Conservation (phyloP, 2,888 invertebrate species). For the Ditula angustiorana region DNA sequence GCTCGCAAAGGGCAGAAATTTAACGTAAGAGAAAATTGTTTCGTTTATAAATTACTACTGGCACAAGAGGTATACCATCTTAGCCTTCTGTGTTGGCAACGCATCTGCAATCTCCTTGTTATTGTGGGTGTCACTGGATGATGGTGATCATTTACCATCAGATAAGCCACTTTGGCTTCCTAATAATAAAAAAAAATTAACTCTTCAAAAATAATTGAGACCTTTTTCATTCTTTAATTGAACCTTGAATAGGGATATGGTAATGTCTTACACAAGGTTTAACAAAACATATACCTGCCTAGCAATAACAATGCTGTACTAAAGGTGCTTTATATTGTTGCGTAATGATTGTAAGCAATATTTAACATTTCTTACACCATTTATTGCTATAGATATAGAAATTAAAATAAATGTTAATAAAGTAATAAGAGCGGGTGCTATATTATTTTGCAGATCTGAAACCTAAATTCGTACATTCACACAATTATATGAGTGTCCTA, state of each 20-base stretch:
- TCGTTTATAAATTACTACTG: not conserved
- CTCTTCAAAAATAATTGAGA: too few relatives aligned
- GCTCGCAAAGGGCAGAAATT: not conserved
- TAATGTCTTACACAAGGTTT: not conserved
- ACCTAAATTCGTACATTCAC: too few relatives aligned
- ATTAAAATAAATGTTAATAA: slow-evolving; percentile 6
- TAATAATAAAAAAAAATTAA: too few relatives aligned
- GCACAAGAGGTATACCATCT: too few relatives aligned
- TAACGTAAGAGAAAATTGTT: not conserved
- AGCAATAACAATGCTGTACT: not conserved
- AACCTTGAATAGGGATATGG: too few relatives aligned
- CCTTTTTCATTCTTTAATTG: too few relatives aligned
- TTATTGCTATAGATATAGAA: slow-evolving; percentile 36
- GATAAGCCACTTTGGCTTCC: too few relatives aligned
- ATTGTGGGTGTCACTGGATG: too few relatives aligned
- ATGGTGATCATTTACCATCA: too few relatives aligned
- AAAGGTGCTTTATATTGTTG: not conserved
- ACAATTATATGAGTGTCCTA: too few relatives aligned
- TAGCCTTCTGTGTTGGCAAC: too few relatives aligned
- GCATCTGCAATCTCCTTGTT: too few relatives aligned
- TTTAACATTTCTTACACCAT: slow-evolving; percentile 57
- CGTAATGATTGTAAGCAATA: slow-evolving; percentile 49
- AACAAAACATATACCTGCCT: not conserved
- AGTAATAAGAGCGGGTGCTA: not conserved
- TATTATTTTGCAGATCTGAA: not conserved